Percentiles rank a stretch among this genome's conserved stretches.
phyloP scores from a whole-genome alignment of 2,797 vertebrate genomes.

The Sphenopsis melanotis region DNA sequence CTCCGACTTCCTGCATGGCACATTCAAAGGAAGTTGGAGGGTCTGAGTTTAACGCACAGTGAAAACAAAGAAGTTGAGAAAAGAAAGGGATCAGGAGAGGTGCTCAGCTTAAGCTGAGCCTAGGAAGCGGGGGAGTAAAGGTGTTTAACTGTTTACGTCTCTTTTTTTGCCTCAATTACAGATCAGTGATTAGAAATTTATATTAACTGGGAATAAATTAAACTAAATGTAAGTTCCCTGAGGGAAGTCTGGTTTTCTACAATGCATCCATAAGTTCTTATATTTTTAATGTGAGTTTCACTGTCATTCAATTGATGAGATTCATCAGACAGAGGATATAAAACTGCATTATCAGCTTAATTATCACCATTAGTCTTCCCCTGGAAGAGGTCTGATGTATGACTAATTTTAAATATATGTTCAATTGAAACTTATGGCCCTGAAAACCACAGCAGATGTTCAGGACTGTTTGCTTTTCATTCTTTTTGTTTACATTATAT shows the following conservation, averaged over 20 bases:
- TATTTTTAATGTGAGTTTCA: slow-evolving; percentile 2
- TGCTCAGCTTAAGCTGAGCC: neutral
- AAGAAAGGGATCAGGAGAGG: neutral
- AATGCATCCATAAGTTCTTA: neutral
- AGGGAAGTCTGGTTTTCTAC: neutral
- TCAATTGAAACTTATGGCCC: neutral
- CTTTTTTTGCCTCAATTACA: neutral
- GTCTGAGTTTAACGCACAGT: neutral
- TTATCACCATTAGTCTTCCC: neutral
- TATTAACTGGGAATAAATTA: neutral
- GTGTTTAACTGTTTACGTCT: neutral
- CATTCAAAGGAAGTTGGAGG: neutral
- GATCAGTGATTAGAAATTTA: neutral
- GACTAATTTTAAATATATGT: neutral
- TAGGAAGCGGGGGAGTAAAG: neutral
- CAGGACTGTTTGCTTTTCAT: neutral
- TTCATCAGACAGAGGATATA: slow-evolving; percentile 6
- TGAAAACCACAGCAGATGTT: neutral
- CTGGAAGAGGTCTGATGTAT: neutral
- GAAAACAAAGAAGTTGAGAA: neutral
- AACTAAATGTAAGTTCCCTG: neutral
- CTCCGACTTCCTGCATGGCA: fast-evolving
- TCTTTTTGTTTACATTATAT: neutral
- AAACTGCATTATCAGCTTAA: neutral
- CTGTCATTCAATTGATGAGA: neutral